phyloP scores from a whole-genome alignment of 2,888 invertebrate species.

The Bursaphelenchus okinawaensis region DNA sequence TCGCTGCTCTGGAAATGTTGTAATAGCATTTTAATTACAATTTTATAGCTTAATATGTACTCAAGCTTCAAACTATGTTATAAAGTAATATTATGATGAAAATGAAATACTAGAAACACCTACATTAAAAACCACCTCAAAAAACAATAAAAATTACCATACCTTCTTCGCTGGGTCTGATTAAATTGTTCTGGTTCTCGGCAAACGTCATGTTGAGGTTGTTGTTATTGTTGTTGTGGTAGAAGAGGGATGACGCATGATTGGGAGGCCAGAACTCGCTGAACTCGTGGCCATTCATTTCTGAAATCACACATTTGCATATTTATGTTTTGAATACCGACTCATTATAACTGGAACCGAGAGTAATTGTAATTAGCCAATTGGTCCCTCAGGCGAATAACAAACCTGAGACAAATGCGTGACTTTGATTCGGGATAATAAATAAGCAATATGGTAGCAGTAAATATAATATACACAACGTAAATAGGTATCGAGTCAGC shows the following conservation, averaged over 20 bases:
- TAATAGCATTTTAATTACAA: too few relatives aligned
- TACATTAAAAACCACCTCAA: too few relatives aligned
- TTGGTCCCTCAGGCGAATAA: not conserved
- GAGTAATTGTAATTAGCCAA: not conserved
- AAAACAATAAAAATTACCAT: too few relatives aligned
- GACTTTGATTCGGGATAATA: not conserved
- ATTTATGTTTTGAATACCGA: too few relatives aligned
- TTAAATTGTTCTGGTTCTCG: not conserved
- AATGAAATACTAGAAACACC: not conserved
- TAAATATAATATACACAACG: too few relatives aligned
- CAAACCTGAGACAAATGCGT: not conserved
- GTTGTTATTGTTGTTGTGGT: conserved; percentile 1
- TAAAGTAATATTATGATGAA: not conserved
- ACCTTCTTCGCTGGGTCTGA: not conserved
- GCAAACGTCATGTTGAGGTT: not conserved
- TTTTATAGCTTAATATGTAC: too few relatives aligned
- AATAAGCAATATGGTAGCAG: too few relatives aligned
- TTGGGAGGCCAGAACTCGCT: conserved; percentile 22
- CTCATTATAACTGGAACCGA: too few relatives aligned
- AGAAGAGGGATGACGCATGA: conserved; percentile 5
- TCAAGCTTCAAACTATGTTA: too few relatives aligned
- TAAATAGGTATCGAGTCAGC: too few relatives aligned
- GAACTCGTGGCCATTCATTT: conserved; percentile 20
- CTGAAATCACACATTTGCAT: conserved; percentile 16
- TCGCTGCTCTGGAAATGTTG: not conserved